Base-by-base conservation (phyloP, 2,888 invertebrate species). In the Andrena fulva region DNA sequence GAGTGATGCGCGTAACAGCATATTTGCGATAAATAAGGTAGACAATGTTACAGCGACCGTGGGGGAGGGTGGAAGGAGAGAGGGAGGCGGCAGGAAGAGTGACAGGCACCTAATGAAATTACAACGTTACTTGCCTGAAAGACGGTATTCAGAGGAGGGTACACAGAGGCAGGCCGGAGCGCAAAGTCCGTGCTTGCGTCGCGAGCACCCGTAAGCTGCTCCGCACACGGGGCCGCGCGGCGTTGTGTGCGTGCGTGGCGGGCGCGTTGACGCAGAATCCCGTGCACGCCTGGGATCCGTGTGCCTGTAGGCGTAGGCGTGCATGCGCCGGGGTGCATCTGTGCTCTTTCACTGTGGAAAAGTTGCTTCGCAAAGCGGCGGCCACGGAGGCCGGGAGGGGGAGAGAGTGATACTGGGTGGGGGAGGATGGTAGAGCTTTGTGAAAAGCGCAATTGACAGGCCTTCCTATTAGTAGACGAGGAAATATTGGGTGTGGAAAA, bases 371-470 rank as follows among this genome's bases (percentile, higher is more conserved):
- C 77, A 82, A 83, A 87, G 86, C 77, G 50, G 52, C 73, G 81
- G 79, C 74, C 84, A 24, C 20, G 24, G 56, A 56, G 56, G 10
- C 1, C 10, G 8, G 10, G 24, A 56, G 24, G 24, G 20, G 12
- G 56, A 10, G 27, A 10, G 54, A 54, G 27, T 12, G 56, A 56
- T 24, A 56, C 42, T 16, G 42, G 42, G 56, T 24, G 27, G 24
- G 56, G 20, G 24, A 12, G 27, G 24, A 10, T 10, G 54, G 77
- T 71, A 74, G 79, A 86, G 89, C 89, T 91, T 90, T 90, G 90
- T 89, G 88, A 89, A 92, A 91, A 90, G 88, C 82, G 88, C 90
- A 90, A 91, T 91, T 91, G 90, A 91, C 90, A 87, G 89, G 90
- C 82, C 88, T 88, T 84, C 86, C 89, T 89, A 90, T 90, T 87